Base-by-base conservation (phyloP, 2,113 vertebrate species). In the Talpa occidentalis region DNA sequence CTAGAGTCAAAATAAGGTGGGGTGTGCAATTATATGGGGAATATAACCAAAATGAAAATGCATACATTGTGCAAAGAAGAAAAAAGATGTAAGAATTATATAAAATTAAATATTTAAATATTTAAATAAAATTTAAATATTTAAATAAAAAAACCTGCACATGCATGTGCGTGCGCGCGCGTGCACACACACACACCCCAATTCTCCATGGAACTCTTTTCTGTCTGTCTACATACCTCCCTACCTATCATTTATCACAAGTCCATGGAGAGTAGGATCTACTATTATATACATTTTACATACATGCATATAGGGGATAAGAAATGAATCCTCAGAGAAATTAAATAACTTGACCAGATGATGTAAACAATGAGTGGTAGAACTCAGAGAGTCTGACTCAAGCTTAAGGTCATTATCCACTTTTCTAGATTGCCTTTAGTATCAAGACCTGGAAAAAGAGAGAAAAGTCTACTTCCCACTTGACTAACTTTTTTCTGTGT, bases 271-370 rank as follows among this genome's bases (percentile, higher is more conserved):
- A 77, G 28, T 26, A 93, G 59, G 14, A 80, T 85, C 26, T 74
- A 85, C 64, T 74, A 12, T 66, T 64, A 90, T 40, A 47, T 47
- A 2, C 3, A 47, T 90, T 95, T 83, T 49, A 28, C 6, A 54
- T 52, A 88, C 88, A 30, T 59, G n/a, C 14, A 40, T 40, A 28
- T 60, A 77, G 17, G 80, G 69, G 5, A 49, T 22, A 80, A 32
- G 32, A 81, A 92, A 92, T 7, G 15, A 78, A 85, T n/a, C 8
- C 42, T 90, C 40, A 86, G 32, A 92, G 79, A 90, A 81, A 49
- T 83, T 73, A 86, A 77, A 52, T 60, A 66, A 70, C 26, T 66
- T 72, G 70, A 90, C 21, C 26, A 74, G 60, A 59, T 80, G 5
- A 78, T 35, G 17, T 0, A 86, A 40, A 40, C 64, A 52, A 52